Evolutionary conservation across 2,888 invertebrate genomes (phyloP), one percentile per base, ranked within the genome.

Genomic region (Eupithecia dodoneata): DNA sequence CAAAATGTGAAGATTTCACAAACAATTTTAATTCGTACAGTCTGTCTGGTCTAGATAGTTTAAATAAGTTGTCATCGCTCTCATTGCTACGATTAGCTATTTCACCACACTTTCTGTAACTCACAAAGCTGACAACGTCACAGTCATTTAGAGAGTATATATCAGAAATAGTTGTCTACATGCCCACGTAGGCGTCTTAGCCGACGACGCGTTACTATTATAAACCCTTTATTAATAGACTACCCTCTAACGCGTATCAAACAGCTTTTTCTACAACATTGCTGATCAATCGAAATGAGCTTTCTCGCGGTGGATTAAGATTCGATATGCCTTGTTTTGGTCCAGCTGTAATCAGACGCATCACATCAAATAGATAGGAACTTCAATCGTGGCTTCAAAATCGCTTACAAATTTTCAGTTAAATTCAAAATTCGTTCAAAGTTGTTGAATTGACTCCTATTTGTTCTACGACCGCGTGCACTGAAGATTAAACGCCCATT

Each of bases 201-300:
- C 77, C 80, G 83, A 84, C 84, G 86, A 80, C 84, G 84, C 84
- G 82, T 82, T 83, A 83, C 86, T 84, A 86, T 85, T 79, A 78
- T 79, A 80, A 82, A 76, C 74, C 74, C 76, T 69, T 77, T 88
- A 88, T 88, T 87, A 83, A 85, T 88, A 87, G 86, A 85, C 82
- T 83, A 83, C 81, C 85, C 81, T 83, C 85, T 80, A 86, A 84
- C 71, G 59, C 30, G 69, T 75, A 78, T 78, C 75, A 76, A 76
- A 78, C 78, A 49, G 52, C 70, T 63, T 65, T 69, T 74, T 71
- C 77, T 72, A 13, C 18, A 65, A 30, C 42, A 66, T 65, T 72
- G 18, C 69, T 72, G 67, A 41, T 75, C 4, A 72, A 72, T 44
- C 45, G 63, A 75, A 72, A 65, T 70, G 10, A 72, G n/a, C 77